Evolutionary conservation across 2,888 invertebrate genomes (phyloP).

Genomic region (Cephonodes hylas): DNA sequence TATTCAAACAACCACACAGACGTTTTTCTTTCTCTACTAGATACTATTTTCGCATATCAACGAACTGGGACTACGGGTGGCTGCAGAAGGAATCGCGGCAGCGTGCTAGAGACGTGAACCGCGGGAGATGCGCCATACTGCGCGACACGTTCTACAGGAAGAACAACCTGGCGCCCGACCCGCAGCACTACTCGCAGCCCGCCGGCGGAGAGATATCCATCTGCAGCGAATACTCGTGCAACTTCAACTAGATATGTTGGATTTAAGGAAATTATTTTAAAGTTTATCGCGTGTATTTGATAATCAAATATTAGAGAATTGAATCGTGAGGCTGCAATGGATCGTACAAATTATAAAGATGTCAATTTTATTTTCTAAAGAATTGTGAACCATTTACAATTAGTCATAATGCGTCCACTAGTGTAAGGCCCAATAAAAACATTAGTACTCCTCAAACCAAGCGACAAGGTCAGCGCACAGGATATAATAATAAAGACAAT

Average conservation of each 20-base stretch:
- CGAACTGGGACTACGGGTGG: constrained; percentile 83
- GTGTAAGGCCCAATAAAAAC: too few species aligned
- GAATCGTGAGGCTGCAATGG: too few species aligned
- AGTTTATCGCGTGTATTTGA: too few species aligned
- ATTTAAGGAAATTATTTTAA: neutral
- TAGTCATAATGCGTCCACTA: too few species aligned
- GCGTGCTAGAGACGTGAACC: constrained; percentile 60
- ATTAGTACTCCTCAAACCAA: too few species aligned
- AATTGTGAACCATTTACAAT: too few species aligned
- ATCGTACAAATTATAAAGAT: too few species aligned
- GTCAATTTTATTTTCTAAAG: too few species aligned
- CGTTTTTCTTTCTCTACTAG: too few species aligned
- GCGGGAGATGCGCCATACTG: constrained; percentile 75
- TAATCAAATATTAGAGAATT: too few species aligned
- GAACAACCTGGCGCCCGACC: constrained; percentile 78
- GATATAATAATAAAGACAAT: constrained; percentile 42
- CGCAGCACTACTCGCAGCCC: constrained; percentile 77
- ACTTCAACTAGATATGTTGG: constrained; percentile 31
- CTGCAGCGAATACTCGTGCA: constrained; percentile 68
- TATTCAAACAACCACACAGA: too few species aligned
- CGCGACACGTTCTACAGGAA: constrained; percentile 81
- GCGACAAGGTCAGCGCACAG: neutral
- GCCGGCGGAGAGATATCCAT: constrained; percentile 59
- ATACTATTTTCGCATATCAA: constrained; percentile 73
- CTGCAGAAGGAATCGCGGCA: constrained; percentile 67